These are phyloP conservation scores for Mormyrops boulengeri DNA, from an alignment of 2,797 vertebrate genomes.

Conservation along the genomic window DNA sequence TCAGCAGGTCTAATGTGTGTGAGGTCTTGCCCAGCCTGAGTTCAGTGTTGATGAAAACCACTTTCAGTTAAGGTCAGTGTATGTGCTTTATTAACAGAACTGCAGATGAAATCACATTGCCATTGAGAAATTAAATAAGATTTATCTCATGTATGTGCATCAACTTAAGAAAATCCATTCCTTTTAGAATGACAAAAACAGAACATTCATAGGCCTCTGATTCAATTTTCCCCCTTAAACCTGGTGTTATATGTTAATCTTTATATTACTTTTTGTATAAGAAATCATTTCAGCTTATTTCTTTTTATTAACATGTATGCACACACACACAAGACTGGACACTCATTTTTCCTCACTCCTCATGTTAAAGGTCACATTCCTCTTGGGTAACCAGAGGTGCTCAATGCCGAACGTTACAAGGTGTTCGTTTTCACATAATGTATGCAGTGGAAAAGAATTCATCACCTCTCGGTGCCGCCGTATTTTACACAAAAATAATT, in stretches of 20 bases:
- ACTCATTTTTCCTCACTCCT: not conserved
- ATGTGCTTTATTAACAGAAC: not conserved
- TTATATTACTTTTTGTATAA: not conserved
- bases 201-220: not conserved
- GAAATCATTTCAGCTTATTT: not conserved
- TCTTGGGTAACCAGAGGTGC: not conserved
- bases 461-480: not conserved
- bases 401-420: not conserved
- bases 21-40: not conserved
- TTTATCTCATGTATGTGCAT: not conserved
- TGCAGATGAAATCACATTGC: not conserved
- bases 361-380: not conserved
- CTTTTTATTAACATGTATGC: not conserved
- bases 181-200: not conserved
- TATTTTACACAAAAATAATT: not conserved
- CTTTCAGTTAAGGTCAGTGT: not conserved
- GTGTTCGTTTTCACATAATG: not conserved
- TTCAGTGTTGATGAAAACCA: not conserved
- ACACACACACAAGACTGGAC: not conserved
- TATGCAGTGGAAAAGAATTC: not conserved
- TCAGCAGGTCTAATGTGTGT: not conserved
- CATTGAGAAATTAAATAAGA: not conserved
- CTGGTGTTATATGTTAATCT: not conserved
- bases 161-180: not conserved
- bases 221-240: not conserved